Base-by-base conservation (phyloP, 2,888 invertebrate species). In the Cristatella mucedo region DNA sequence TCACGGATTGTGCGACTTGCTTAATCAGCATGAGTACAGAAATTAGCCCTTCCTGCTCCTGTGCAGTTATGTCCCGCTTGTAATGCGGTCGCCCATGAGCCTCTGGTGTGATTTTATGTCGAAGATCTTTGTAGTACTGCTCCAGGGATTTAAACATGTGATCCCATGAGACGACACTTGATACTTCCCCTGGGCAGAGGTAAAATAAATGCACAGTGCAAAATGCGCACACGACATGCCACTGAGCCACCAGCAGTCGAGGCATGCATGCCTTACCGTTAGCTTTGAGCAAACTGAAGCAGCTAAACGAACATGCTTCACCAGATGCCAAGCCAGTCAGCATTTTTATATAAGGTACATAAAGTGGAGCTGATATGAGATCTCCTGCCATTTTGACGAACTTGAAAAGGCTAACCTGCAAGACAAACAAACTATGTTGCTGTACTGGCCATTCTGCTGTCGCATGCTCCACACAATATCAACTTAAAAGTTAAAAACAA, bases 381-480 rank as follows among this genome's bases (percentile, higher is more conserved):
- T 85, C 85, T 33, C 87, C 85, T 31, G 86, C 81, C 46, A 82
- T 71, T 0, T 84, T 75, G 24, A 91, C 78, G 67, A 93, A 89
- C 70, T 89, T 91, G 68, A 80, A 83, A 29, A 93, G 45, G 16
- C 56, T 56, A 20, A 61, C 55, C 63, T 63, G 50, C 11, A 44
- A 30, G 13, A 19, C 3, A 31, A 33, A 33, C 13, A 33, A 24
- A 21, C 29, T 40, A 26, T 33, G 24, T 33, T 40, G n/a, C n/a
- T n/a, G n/a, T n/a, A n/a, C n/a, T n/a, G n/a, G n/a, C n/a, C n/a
- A n/a, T n/a, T n/a, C n/a, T n/a, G n/a, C n/a, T n/a, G n/a, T n/a
- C n/a, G n/a, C n/a, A n/a, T n/a, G n/a, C n/a, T n/a, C n/a, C n/a
- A n/a, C n/a, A n/a, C n/a, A n/a, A n/a, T n/a, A n/a, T n/a, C n/a